Conservation (phyloP, 2,113 vertebrate species). For the Aldabrachelys gigantea region DNA sequence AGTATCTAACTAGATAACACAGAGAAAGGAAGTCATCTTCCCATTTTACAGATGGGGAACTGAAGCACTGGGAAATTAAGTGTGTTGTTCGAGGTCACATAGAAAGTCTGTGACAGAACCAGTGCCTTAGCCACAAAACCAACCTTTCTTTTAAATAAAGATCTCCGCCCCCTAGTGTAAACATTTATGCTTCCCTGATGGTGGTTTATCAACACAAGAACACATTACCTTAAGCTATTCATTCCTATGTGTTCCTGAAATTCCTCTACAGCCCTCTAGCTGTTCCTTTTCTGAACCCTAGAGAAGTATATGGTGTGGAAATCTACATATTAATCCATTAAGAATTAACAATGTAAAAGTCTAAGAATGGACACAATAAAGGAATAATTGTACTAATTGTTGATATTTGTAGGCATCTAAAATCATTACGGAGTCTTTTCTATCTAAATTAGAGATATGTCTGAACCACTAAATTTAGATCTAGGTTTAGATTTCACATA, state of each 20-base stretch:
- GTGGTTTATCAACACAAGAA: neutral
- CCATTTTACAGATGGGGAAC: neutral
- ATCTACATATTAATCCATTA: neutral
- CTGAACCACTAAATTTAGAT: conserved; percentile 60
- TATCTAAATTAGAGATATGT: conserved; percentile 68
- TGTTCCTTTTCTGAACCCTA: neutral
- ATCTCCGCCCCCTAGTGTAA: neutral
- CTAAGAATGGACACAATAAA: neutral
- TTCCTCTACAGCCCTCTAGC: neutral
- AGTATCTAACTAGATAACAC: neutral
- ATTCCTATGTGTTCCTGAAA: neutral
- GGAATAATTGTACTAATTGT: neutral
- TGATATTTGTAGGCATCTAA: conserved; percentile 33
- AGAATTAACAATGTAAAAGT: neutral
- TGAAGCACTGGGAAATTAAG: neutral
- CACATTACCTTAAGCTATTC: neutral
- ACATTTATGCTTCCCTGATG: neutral
- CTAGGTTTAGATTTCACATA: conserved; percentile 68
- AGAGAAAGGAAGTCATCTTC: neutral
- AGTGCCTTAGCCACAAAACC: neutral
- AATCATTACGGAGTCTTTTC: conserved; percentile 68
- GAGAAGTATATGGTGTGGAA: neutral
- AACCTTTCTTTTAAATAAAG: neutral
- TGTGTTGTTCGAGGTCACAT: neutral
- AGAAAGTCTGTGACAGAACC: neutral